A percentile compares a stretch with the other conserved stretches of the same genome.
These are phyloP conservation scores for Lasiommata megera DNA, from an alignment of 2,888 invertebrate genomes.

Conservation along the genomic window DNA sequence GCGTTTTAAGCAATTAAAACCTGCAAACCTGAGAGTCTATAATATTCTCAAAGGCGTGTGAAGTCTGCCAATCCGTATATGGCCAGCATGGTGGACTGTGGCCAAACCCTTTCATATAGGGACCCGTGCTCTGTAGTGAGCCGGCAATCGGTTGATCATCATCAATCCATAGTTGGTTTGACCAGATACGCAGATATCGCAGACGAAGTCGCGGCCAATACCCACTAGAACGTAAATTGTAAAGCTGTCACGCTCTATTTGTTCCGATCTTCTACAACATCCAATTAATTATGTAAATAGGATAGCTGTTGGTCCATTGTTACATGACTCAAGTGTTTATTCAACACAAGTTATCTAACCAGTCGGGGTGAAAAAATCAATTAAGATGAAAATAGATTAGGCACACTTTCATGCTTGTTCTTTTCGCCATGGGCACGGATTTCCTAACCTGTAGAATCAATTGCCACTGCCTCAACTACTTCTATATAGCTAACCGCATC, in stretches of 20 bases:
- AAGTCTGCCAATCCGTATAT: no score
- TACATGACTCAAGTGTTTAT: background rate
- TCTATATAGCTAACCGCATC: no score
- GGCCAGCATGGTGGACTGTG: no score
- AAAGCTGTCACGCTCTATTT: constrained; percentile 1
- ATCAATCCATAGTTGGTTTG: no score
- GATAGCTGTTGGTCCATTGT: background rate
- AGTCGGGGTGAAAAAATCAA: background rate
- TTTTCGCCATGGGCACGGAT: background rate
- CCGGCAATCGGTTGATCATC: no score
- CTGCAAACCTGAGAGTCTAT: no score
- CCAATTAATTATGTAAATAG: constrained; percentile 7
- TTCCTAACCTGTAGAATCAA: background rate
- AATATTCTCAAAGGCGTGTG: no score
- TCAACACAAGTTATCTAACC: constrained; percentile 5
- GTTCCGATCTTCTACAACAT: constrained; percentile 4
- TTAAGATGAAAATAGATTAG: background rate
- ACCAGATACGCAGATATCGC: background rate
- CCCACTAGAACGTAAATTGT: background rate
- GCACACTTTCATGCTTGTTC: constrained; percentile 3
- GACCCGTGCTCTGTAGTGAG: no score
- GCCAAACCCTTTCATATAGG: no score
- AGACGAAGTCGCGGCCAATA: background rate
- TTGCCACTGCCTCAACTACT: no score
- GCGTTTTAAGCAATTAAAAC: no score